Evolutionary conservation across 2,113 vertebrate species (phyloP), one percentile per base, ranked within the genome.

Genomic region (Nymphicus hollandicus): DNA sequence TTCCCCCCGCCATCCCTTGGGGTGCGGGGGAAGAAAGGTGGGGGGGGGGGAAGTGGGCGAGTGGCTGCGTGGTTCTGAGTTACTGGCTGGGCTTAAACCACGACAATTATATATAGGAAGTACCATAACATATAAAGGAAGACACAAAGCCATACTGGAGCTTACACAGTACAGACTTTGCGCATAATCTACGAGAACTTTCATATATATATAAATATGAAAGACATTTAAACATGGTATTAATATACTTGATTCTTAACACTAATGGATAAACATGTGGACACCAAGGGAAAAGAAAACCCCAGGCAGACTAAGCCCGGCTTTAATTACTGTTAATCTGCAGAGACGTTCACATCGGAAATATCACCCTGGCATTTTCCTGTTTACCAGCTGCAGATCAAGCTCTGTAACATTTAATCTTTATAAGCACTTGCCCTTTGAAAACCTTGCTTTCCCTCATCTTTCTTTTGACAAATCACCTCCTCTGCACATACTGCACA

Each of bases 291-390:
- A 47, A 47, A 81, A 91, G 29, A 91, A 78, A 83, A 56, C 19
- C 27, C 46, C 50, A 83, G 28, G 39, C 35, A 88, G 64, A 60
- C 65, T 47, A 64, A 84, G 3, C 33, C 39, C 47, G 86, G 49
- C 11, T 87, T 93, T 97, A 96, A 96, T 96, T 96, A 90, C 65
- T 83, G 76, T 55, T 95, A 93, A 94, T 94, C 79, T 91, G 68
- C 86, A 81, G 85, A 92, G 81, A 78, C 17, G 3, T 91, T 90
- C 91, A 31, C 60, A 44, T 83, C 39, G 74, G 86, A 96, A 96
- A 95, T 96, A 97, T 29, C 90, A 97, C 82, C 60, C 82, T 97
- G 92, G 91, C 93, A 96, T 96, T 95, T 97, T 78, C 85, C 68
- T 90, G 86, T 96, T 95, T 94, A 91, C 95, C 85, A 90, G 89